phyloP scores from a whole-genome alignment of 2,113 vertebrate species.

The Pyrgilauda ruficollis region DNA sequence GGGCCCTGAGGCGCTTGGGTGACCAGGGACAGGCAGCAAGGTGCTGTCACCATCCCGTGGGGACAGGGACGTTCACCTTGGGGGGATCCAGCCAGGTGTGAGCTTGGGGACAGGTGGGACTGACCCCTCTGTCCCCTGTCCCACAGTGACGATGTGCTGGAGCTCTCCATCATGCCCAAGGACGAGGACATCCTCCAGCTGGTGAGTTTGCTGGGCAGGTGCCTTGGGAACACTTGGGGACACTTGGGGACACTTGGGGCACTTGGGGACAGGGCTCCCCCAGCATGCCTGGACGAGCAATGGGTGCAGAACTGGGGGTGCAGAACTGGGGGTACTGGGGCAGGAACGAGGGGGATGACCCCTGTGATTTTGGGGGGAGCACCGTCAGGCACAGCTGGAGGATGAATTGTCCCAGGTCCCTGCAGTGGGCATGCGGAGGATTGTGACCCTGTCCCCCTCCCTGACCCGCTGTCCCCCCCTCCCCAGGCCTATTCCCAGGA shows the following conservation, averaged over 20 bases:
- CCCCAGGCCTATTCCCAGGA: slow-evolving; percentile 92
- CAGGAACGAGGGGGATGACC: background rate
- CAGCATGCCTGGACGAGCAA: background rate
- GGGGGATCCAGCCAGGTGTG: fast-evolving
- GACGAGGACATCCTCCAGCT: slow-evolving; percentile 96
- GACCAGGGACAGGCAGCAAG: fast-evolving
- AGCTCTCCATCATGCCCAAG: slow-evolving; percentile 97
- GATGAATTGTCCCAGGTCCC: fast-evolving
- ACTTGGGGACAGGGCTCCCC: background rate
- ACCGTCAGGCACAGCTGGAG: background rate
- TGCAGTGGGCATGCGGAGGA: fast-evolving
- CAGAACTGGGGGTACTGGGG: fast-evolving
- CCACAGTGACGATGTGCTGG: slow-evolving; percentile 87
- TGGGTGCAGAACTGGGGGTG: background rate
- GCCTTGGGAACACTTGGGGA: background rate
- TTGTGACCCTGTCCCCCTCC: background rate
- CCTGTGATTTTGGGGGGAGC: background rate
- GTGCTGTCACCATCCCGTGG: fast-evolving
- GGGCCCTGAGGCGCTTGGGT: background rate
- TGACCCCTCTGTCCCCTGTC: background rate
- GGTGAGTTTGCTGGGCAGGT: slow-evolving; percentile 75
- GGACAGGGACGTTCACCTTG: fast-evolving
- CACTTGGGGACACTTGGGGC: background rate
- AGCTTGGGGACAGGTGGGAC: background rate
- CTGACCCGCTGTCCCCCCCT: background rate